Base-by-base conservation (phyloP, 2,113 vertebrate species). In the Perca flavescens region DNA sequence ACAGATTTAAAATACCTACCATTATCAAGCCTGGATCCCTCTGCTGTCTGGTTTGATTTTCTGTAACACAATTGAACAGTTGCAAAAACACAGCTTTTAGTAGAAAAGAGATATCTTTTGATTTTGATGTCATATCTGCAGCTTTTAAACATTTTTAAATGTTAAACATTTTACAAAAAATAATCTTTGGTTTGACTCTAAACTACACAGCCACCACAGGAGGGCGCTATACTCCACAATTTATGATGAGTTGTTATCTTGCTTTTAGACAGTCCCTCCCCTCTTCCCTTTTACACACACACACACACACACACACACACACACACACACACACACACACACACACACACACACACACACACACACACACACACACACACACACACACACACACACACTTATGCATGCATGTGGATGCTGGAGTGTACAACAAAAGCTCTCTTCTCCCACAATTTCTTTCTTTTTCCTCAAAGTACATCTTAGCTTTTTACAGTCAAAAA, bases 211-310 rank as follows among this genome's bases (percentile, higher is more conserved):
- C 3, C 11, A 52, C 86, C 93, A 92, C 79, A 70, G 2, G 89
- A 28, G 70, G 91, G 90, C 34, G 62, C 85, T 90, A 63, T 57
- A 65, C 65, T 62, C 92, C 81, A 84, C 53, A 54, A 3, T 40
- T 64, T 86, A 9, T 65, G 17, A 57, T 53, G 6, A 52, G 4
- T 0, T 43, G 10, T 28, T 36, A 10, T 40, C 64, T 57, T 17
- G 16, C 53, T 68, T 53, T 47, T 16, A 34, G 14, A 64, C 16
- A 46, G 21, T 6, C 16, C 4, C 12, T 71, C 53, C 50, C 13
- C 10, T 4, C 40, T 28, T 21, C 14, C 25, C 15, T 25, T 50
- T 70, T 1, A 50, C 60, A 40, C 58, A 54, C 1, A 49, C 64
- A 49, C 1, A 49, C 64, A 56, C 1, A 43, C 66, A 52, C 2